phyloP scores from a whole-genome alignment of 2,888 invertebrate genomes.

The Himalopsyche kuldschensis region DNA sequence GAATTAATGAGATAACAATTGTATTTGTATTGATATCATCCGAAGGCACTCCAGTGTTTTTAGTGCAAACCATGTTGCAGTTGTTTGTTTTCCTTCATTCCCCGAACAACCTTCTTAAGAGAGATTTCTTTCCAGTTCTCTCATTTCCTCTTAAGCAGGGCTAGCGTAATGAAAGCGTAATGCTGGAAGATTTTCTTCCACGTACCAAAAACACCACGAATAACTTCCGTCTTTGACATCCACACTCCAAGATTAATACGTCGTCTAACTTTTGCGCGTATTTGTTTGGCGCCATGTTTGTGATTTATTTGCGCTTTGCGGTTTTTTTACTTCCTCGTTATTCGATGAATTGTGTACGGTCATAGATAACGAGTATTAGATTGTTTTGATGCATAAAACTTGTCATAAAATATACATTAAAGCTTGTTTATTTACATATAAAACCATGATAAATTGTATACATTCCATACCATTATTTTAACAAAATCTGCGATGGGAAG shows the following conservation, averaged over 20 bases:
- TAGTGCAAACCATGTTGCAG: neutral
- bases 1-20: too few relatives aligned
- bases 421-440: too few relatives aligned
- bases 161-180: neutral
- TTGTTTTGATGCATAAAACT: too few relatives aligned
- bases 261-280: neutral
- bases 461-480: too few relatives aligned
- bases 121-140: conserved; percentile 9
- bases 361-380: too few relatives aligned
- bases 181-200: neutral
- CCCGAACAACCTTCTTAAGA: neutral
- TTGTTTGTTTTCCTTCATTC: neutral
- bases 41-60: neutral
- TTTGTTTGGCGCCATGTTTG: neutral
- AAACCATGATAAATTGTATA: too few relatives aligned
- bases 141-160: conserved; percentile 19
- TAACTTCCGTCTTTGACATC: neutral
- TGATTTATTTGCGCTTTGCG: neutral
- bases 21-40: neutral
- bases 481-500: too few relatives aligned
- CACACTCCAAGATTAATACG: neutral
- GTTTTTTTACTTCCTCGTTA: neutral
- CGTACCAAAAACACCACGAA: conserved; percentile 4
- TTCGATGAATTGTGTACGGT: too few relatives aligned
- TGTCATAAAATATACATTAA: too few relatives aligned